A percentile compares a stretch with the other conserved stretches of the same genome.
These are phyloP conservation scores for Lineus longissimus DNA, from an alignment of 1,140 invertebrate species.

Conservation along the genomic window DNA sequence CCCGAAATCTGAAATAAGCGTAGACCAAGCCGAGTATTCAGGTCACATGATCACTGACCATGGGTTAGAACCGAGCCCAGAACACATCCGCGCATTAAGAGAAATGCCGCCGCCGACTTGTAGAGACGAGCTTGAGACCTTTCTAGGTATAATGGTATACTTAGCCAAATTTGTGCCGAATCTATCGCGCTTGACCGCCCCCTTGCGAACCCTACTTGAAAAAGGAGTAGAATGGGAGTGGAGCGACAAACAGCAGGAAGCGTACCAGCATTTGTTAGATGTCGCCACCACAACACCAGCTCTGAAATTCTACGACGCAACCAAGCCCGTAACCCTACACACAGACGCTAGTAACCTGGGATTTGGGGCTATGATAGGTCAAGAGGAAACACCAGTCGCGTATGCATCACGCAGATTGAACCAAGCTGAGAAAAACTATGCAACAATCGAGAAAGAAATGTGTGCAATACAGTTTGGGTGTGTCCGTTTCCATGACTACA, in stretches of 20 bases:
- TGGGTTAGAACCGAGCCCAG: no score
- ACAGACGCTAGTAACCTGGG: constrained; percentile 28
- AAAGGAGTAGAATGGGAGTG: constrained; percentile 19
- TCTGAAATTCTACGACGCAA: constrained; percentile 18
- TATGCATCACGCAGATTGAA: constrained; percentile 51
- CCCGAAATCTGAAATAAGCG: background rate
- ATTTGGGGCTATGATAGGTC: constrained; percentile 48
- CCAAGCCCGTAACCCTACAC: constrained; percentile 17
- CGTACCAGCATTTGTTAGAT: constrained; percentile 16
- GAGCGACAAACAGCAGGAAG: constrained; percentile 11
- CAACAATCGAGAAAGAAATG: constrained; percentile 53
- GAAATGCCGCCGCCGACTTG: constrained; percentile 14
- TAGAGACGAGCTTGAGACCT: constrained; percentile 16
- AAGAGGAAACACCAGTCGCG: constrained; percentile 49
- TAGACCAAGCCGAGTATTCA: background rate
- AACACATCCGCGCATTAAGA: no score
- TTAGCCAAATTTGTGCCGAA: constrained; percentile 20
- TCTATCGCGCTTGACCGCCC: constrained; percentile 16
- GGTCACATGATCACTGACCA: no score
- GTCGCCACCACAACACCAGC: constrained; percentile 5
- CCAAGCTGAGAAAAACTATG: constrained; percentile 49
- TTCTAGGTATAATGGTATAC: constrained; percentile 25
- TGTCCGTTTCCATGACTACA: constrained; percentile 19
- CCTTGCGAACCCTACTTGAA: constrained; percentile 15
- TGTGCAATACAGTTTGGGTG: constrained; percentile 53